Base-by-base conservation (phyloP, 2,888 invertebrate genomes). In the Plusia festucae region DNA sequence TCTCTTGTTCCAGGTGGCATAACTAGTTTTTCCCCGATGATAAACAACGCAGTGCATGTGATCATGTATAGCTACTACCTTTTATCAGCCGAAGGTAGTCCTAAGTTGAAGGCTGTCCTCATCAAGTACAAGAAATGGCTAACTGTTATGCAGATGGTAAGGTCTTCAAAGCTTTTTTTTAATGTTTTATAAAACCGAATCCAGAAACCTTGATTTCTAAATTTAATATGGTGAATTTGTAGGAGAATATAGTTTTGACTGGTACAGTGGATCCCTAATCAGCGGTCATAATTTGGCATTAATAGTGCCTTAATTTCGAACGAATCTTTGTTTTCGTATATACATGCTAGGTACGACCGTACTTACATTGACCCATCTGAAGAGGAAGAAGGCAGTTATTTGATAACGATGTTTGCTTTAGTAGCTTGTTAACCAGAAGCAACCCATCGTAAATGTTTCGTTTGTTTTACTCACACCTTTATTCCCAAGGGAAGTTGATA, bases 21-120 rank as follows among this genome's bases (percentile, higher is more conserved):
- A 89, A 93, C 96, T 49, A 95, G 96, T 0, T 96, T 97, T 84
- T 94, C 96, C 0, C 94, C 97, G 0, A 93, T 97, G 89, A 83
- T 97, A 55, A 97, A 97, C 87, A 96, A 95, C 56, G 89, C 94
- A 0, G 96, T 97, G 1, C 97, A 97, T 81, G 95, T 97, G 4
- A 85, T 97, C n/a, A 97, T 97, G 97, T 97, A 97, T 85, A 93
- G 95, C 7, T 97, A 97, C 89, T 97, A 97, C 85, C 93, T 97
- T 13, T 84, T 94, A n/a, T 90, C 97, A 0, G 92, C 97, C 0
- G 96, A 96, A 64, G 95, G 97, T 65, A 96, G 96, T 71, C 95
- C 96, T 6, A 82, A 85, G 49, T 88, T 96, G 76, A 96, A 96
- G 82, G 94, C 91, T 22, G 89, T 88, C 69, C 89, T 97, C 49